Evolutionary conservation across 1,140 invertebrate genomes (phyloP).

Genomic region (Drosophila sechellia): DNA sequence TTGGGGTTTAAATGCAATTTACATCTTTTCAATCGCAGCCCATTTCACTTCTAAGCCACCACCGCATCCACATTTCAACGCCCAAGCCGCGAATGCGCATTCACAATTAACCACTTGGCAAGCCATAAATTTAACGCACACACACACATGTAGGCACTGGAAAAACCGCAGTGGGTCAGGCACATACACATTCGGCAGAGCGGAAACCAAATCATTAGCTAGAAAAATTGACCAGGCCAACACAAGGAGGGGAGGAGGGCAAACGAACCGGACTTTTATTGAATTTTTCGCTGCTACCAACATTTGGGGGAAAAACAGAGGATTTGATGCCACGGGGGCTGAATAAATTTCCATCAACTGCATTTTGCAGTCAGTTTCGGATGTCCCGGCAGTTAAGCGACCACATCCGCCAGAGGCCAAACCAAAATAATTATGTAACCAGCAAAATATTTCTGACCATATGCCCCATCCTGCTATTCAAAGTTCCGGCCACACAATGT

Average conservation of each 20-base stretch:
- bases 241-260: not conserved
- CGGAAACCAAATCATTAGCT: conserved; percentile 79
- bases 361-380: conserved; percentile 32
- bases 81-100: conserved; percentile 57
- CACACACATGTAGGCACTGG: conserved; percentile 7
- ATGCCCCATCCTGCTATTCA: conserved; percentile 17
- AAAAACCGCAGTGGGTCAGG: conserved; percentile 32
- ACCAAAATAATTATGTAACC: conserved; percentile 67
- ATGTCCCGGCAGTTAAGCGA: conserved; percentile 59
- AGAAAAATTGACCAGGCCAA: conserved; percentile 72
- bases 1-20: not conserved
- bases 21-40: conserved; percentile 36
- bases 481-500: conserved; percentile 33
- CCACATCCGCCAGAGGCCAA: conserved; percentile 58
- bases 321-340: conserved; percentile 25
- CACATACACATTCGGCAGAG: conserved; percentile 25
- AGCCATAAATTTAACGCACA: conserved; percentile 74
- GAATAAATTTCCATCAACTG: conserved; percentile 68
- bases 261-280: conserved; percentile 32
- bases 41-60: conserved; percentile 47
- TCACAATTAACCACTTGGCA: conserved; percentile 80
- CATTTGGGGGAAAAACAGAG: not conserved
- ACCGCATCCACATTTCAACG: conserved; percentile 55
- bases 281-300: conserved; percentile 41
- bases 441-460: conserved; percentile 58